A percentile compares a stretch with the other conserved stretches of the same genome.
Evolutionary conservation across 1,140 invertebrate species (phyloP).

Genomic region (Atta texana): DNA sequence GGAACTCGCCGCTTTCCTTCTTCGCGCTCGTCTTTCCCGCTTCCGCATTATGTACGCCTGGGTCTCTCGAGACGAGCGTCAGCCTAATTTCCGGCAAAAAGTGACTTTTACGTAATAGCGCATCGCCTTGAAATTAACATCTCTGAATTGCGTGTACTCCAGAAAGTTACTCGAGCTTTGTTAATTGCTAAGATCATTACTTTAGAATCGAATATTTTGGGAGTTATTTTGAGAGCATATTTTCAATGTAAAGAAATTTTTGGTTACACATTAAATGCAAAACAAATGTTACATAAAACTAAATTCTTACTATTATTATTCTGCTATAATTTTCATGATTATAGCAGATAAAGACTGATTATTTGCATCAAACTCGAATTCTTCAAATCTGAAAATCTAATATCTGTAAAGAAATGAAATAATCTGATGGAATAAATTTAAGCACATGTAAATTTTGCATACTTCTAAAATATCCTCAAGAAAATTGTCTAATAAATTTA

Average conservation of each 20-base stretch:
- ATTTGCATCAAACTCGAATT: neutral
- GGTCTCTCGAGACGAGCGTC: constrained; percentile 53
- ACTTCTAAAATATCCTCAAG: neutral
- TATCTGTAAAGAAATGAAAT: neutral
- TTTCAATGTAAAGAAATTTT: neutral
- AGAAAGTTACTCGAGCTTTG: constrained; percentile 19
- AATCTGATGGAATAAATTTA: neutral
- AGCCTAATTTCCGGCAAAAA: constrained; percentile 54
- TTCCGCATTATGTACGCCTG: constrained; percentile 60
- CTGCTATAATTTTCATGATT: neutral
- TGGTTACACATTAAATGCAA: neutral
- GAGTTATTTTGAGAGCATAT: neutral
- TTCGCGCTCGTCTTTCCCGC: constrained; percentile 29
- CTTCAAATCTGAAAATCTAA: neutral
- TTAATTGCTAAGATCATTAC: neutral
- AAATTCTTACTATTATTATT: neutral
- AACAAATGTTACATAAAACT: neutral
- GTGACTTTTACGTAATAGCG: constrained; percentile 57
- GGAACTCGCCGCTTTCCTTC: constrained; percentile 67
- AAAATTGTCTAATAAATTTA: neutral
- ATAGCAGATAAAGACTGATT: no score
- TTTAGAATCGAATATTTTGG: neutral
- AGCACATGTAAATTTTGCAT: neutral
- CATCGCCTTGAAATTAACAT: constrained; percentile 30
- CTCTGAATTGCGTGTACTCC: constrained; percentile 2